phyloP scores from a whole-genome alignment of 2,888 invertebrate genomes.

The Rhorus exstirpatorius region DNA sequence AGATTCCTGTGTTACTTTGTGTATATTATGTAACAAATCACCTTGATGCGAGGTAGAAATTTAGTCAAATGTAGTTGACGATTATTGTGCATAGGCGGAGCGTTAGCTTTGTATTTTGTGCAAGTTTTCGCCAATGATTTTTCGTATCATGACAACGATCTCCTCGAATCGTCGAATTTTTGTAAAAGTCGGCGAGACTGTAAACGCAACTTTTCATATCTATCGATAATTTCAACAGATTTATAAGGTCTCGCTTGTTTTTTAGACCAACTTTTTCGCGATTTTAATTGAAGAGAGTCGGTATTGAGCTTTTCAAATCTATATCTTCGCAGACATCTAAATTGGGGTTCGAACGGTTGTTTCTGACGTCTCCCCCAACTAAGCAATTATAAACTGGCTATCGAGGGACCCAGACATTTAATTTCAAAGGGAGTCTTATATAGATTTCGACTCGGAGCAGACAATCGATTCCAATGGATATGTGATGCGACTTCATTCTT shows the following conservation, averaged over 20 bases:
- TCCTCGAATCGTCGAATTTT: too few species aligned
- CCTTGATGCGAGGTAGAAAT: too few species aligned
- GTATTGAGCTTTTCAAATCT: constrained; percentile 49
- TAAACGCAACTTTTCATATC: background rate
- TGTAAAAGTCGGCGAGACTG: too few species aligned
- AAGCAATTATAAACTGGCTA: constrained; percentile 61
- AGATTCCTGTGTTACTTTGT: too few species aligned
- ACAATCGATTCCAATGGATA: constrained; percentile 12
- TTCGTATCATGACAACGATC: too few species aligned
- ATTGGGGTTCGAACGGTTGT: constrained; percentile 60
- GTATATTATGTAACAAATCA: too few species aligned
- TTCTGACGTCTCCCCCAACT: constrained; percentile 42
- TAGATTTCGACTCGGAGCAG: constrained; percentile 3
- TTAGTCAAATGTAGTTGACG: too few species aligned
- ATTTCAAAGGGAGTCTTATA: constrained; percentile 39
- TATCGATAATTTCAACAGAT: background rate
- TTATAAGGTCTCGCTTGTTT: background rate
- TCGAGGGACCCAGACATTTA: constrained; percentile 45
- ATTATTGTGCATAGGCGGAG: too few species aligned
- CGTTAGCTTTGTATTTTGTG: too few species aligned
- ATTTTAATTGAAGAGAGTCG: constrained; percentile 44
- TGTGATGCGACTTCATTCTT: background rate
- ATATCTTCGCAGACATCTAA: constrained; percentile 60
- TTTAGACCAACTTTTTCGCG: constrained; percentile 20
- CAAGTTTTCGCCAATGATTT: too few species aligned